These are phyloP conservation scores for Corbicula japonica DNA, from an alignment of 2,888 invertebrate genomes.

Conservation along the genomic window DNA sequence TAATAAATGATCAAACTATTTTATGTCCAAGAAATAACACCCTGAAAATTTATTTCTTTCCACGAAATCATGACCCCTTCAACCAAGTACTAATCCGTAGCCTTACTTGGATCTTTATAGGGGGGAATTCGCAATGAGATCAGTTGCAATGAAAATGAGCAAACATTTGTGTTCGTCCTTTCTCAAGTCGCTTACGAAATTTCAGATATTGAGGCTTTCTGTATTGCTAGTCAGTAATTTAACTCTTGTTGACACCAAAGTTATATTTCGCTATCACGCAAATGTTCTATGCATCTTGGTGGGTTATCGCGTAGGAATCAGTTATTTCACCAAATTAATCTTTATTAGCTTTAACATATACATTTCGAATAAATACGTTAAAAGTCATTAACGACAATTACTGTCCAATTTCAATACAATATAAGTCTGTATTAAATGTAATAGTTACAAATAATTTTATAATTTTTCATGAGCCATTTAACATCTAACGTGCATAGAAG, in stretches of 20 bases:
- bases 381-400: slow-evolving; percentile 41
- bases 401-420: slow-evolving; percentile 31
- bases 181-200: too few relatives aligned
- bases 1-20: too few relatives aligned
- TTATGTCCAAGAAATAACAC: too few relatives aligned
- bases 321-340: slow-evolving; percentile 61
- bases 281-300: slow-evolving; percentile 9
- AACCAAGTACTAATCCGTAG: too few relatives aligned
- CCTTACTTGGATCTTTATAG: too few relatives aligned
- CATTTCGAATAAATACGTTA: slow-evolving; percentile 31
- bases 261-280: slow-evolving; percentile 25
- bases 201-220: too few relatives aligned
- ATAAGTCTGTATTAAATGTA: slow-evolving; percentile 42
- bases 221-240: slow-evolving; percentile 18
- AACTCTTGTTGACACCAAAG: background rate
- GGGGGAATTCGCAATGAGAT: too few relatives aligned
- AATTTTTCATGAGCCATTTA: slow-evolving; percentile 47
- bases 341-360: slow-evolving; percentile 39
- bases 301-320: slow-evolving; percentile 55
- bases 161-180: too few relatives aligned
- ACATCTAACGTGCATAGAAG: slow-evolving; percentile 9
- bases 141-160: too few relatives aligned
- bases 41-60: too few relatives aligned
- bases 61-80: too few relatives aligned
- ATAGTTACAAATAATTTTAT: slow-evolving; percentile 40